These are phyloP conservation scores for Periparus ater DNA, from an alignment of 2,797 vertebrate genomes.

Conservation along the genomic window DNA sequence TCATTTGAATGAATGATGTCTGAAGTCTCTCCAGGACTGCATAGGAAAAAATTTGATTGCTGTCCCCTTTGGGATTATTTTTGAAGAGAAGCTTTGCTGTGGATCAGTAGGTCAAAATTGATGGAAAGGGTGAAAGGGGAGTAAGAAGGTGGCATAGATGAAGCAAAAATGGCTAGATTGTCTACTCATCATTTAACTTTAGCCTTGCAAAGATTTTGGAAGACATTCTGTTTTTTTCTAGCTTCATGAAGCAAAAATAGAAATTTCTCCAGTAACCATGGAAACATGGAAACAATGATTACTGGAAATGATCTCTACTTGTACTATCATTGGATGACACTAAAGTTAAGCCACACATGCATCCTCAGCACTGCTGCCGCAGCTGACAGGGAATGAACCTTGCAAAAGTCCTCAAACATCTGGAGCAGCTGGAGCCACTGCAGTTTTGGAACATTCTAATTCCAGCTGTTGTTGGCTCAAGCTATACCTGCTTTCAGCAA, in stretches of 20 bases:
- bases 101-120: not conserved
- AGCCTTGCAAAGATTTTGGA: conserved; percentile 19
- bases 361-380: not conserved
- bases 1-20: not conserved
- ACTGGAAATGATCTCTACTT: conserved; percentile 3
- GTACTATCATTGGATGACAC: not conserved
- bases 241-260: not conserved
- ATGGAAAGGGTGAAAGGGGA: not conserved
- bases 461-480: not conserved
- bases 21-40: not conserved
- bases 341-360: not conserved
- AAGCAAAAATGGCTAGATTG: not conserved
- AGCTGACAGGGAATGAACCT: not conserved
- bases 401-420: not conserved
- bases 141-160: not conserved
- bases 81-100: not conserved
- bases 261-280: conserved; percentile 7
- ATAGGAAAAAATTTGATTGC: not conserved
- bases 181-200: not conserved
- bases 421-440: not conserved
- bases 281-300: conserved; percentile 33
- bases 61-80: not conserved
- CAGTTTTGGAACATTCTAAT: not conserved
- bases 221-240: not conserved
- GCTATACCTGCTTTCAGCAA: not conserved